Evolutionary conservation across 2,888 invertebrate species (phyloP).

Genomic region (Hyppa rectilinea): DNA sequence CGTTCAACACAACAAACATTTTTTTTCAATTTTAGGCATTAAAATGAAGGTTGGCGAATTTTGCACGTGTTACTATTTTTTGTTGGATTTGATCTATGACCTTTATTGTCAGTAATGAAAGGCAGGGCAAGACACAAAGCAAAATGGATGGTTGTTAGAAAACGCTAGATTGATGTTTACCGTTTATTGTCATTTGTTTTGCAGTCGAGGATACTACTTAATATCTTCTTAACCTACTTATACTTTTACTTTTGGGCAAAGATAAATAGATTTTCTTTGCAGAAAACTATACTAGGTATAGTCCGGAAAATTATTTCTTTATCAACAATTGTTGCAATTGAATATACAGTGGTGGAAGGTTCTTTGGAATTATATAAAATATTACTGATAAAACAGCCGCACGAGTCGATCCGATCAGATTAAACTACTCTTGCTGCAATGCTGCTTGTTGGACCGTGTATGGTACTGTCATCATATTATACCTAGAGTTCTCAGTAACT

Average conservation of each 20-base stretch:
- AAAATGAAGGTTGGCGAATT: background rate
- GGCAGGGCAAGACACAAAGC: background rate
- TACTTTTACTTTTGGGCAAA: background rate
- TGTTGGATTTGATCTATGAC: conserved; percentile 1
- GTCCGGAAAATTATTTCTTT: background rate
- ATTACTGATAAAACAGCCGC: too few relatives aligned
- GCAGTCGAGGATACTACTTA: background rate
- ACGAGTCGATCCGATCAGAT: too few relatives aligned
- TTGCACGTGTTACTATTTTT: background rate
- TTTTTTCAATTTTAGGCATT: background rate
- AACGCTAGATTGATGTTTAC: background rate
- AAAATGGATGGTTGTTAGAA: background rate
- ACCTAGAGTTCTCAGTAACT: too few relatives aligned
- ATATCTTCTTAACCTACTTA: background rate
- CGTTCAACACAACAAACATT: background rate
- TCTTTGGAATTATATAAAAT: background rate
- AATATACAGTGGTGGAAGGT: background rate
- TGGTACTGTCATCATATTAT: too few relatives aligned
- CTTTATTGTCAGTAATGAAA: background rate
- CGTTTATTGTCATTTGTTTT: background rate
- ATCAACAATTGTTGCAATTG: background rate
- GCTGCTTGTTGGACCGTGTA: too few relatives aligned
- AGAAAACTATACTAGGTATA: background rate
- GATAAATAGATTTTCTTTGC: background rate
- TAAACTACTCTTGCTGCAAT: too few relatives aligned